Evolutionary conservation across 1,140 invertebrate species (phyloP).

Genomic region (Lepidurus couesii): DNA sequence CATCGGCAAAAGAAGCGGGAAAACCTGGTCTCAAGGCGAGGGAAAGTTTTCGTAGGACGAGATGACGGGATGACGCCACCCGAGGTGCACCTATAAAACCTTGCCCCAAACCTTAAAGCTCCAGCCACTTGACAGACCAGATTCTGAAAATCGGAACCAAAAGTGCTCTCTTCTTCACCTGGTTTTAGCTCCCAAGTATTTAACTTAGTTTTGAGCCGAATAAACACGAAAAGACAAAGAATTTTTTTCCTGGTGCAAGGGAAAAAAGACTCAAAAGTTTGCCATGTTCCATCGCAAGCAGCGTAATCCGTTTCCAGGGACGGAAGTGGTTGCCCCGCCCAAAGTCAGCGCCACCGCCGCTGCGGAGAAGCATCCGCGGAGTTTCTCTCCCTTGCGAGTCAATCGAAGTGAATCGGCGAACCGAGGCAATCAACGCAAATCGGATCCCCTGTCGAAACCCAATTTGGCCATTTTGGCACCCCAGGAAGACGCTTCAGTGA

Average conservation of each 20-base stretch:
- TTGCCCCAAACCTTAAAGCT: background rate
- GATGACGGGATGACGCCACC: background rate
- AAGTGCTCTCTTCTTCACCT: too few relatives aligned
- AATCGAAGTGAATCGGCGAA: conserved; percentile 23
- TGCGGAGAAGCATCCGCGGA: background rate
- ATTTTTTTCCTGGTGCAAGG: background rate
- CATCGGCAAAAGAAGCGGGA: background rate
- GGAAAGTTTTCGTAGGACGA: background rate
- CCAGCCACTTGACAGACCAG: too few relatives aligned
- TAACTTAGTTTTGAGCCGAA: background rate
- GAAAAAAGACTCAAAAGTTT: background rate
- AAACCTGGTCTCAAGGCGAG: background rate
- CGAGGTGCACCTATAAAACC: background rate
- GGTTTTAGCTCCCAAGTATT: too few relatives aligned
- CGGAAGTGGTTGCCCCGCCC: background rate
- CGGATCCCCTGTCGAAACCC: background rate
- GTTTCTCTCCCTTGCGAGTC: conserved; percentile 9
- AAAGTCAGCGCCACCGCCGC: background rate
- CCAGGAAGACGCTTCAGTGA: background rate
- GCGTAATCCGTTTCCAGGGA: conserved; percentile 16
- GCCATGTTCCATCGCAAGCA: conserved; percentile 28
- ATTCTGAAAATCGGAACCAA: too few relatives aligned
- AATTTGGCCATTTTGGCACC: background rate
- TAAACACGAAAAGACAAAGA: background rate
- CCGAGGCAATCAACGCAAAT: background rate